Conservation (phyloP, 2,797 vertebrate species). For the Hirundo rustica region DNA sequence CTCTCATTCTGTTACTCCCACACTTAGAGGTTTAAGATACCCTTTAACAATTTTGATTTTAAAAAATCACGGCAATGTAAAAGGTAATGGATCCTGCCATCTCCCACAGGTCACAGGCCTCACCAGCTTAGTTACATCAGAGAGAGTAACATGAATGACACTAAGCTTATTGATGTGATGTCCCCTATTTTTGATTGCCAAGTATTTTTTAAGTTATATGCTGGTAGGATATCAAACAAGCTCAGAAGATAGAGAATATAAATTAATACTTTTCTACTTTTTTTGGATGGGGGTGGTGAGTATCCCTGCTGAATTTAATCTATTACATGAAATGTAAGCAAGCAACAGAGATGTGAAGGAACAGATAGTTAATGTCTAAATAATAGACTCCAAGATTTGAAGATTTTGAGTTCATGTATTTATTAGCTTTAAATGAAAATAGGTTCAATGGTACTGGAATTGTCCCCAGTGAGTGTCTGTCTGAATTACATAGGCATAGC, state of each 20-base stretch:
- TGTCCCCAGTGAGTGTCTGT: neutral
- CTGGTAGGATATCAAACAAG: neutral
- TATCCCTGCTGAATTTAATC: neutral
- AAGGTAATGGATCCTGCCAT: neutral
- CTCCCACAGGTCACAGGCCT: neutral
- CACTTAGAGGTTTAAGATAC: neutral
- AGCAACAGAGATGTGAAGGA: neutral
- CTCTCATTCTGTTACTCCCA: neutral
- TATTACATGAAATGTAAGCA: neutral
- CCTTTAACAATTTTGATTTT: neutral
- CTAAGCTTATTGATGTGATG: neutral
- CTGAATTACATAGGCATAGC: neutral
- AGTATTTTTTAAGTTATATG: neutral
- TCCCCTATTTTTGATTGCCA: neutral
- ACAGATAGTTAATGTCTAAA: neutral
- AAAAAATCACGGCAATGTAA: neutral
- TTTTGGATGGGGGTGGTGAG: no score
- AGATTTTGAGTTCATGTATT: neutral
- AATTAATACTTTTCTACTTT: neutral
- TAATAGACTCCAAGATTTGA: neutral
- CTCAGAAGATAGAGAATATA: neutral
- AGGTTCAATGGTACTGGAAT: neutral
- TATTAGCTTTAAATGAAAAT: neutral
- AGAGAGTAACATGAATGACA: neutral
- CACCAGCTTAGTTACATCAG: neutral